Evolutionary conservation across 92 coral and sea anemone genomes (phyloP).

Genomic region (Chrysogorgia sp.): DNA sequence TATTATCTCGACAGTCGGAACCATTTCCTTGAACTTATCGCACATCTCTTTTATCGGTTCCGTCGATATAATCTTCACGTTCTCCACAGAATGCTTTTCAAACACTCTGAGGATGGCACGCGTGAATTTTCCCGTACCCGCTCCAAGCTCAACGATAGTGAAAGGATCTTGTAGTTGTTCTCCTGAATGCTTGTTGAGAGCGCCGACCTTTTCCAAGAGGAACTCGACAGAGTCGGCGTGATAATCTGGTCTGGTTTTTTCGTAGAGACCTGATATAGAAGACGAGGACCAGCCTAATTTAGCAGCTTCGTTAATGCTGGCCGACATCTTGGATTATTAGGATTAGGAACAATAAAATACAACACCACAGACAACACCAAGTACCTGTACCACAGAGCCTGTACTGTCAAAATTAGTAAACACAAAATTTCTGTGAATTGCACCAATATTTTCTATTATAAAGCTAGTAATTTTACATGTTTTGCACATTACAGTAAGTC

Average conservation of each 20-base stretch:
- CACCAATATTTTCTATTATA: no score
- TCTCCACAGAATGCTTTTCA: conserved; percentile 38
- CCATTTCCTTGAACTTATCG: conserved; percentile 60
- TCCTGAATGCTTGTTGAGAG: conserved; percentile 25
- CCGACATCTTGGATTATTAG: no score
- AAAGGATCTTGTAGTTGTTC: conserved; percentile 33
- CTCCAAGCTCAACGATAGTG: conserved; percentile 73
- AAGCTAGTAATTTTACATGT: no score
- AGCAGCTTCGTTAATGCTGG: background rate
- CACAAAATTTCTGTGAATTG: no score
- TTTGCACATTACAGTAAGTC: no score
- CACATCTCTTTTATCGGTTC: conserved; percentile 73
- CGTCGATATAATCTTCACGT: conserved; percentile 71
- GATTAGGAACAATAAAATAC: no score
- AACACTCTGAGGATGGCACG: conserved; percentile 66
- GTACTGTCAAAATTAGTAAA: no score
- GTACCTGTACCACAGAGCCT: no score
- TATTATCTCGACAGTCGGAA: conserved; percentile 69
- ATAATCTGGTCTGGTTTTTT: conserved; percentile 80
- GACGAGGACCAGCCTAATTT: background rate
- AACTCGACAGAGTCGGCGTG: conserved; percentile 72
- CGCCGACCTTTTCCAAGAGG: conserved; percentile 73
- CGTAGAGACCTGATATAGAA: conserved; percentile 51
- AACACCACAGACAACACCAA: no score
- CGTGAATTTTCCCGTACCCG: conserved; percentile 90